Evolutionary conservation across 2,888 invertebrate species (phyloP).

Genomic region (Macaria notata): DNA sequence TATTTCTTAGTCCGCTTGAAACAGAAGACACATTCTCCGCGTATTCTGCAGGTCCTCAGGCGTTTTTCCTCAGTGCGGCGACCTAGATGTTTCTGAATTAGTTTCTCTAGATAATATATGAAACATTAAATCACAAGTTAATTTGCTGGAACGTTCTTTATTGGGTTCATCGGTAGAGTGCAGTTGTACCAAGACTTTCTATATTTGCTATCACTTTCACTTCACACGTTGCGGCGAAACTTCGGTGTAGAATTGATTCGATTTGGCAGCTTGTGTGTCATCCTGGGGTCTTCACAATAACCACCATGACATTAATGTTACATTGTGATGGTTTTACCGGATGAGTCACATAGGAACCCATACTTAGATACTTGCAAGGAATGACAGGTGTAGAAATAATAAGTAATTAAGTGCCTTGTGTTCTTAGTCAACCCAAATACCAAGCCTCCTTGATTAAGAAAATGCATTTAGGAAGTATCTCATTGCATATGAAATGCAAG

Average conservation of each 20-base stretch:
- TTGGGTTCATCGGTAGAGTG: neutral
- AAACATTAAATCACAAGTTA: constrained; percentile 10
- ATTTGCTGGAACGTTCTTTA: constrained; percentile 1
- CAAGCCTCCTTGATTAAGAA: too few relatives aligned
- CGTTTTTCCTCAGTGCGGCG: constrained; percentile 20
- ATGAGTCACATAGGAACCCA: too few relatives aligned
- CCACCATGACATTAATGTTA: too few relatives aligned
- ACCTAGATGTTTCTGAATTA: constrained; percentile 51
- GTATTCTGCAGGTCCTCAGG: too few relatives aligned
- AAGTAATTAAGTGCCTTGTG: too few relatives aligned
- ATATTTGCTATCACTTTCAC: constrained; percentile 31
- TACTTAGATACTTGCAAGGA: too few relatives aligned
- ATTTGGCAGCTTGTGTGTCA: constrained; percentile 7
- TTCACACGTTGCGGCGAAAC: constrained; percentile 20
- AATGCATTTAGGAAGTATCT: too few relatives aligned
- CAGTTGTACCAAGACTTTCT: constrained; percentile 24
- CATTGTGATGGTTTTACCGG: too few relatives aligned
- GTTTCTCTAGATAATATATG: constrained; percentile 9
- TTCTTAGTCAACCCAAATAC: too few relatives aligned
- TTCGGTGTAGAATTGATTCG: constrained; percentile 5
- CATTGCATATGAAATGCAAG: too few relatives aligned
- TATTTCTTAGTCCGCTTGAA: neutral
- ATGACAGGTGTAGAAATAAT: too few relatives aligned
- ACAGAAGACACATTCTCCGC: too few relatives aligned
- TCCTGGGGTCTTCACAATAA: constrained; percentile 2